Base-by-base conservation (phyloP, 2,888 invertebrate species). In the Nomada lathburiana region DNA sequence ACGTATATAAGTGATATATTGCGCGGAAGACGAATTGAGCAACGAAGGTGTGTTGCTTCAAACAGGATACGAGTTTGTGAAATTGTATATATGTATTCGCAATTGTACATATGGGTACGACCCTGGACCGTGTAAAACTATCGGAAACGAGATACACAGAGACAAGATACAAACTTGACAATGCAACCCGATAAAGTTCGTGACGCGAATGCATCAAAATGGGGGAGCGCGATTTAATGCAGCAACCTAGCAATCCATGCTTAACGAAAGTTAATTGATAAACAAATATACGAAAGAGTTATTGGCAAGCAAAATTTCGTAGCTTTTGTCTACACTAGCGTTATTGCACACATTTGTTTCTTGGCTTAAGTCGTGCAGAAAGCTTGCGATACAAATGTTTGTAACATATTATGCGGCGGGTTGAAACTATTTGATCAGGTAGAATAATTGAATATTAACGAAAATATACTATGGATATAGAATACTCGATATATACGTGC, bases 101-200 rank as follows among this genome's bases (percentile, higher is more conserved):
- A 55, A 70, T 67, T 55, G 16, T 36, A 7, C 0, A 36, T 5
- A 36, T 36, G 68, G 26, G 60, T 69, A 50, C 65, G 73, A 77
- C 55, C 69, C 72, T 53, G 59, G 55, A 53, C 47, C 50, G 47
- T 36, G 73, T 71, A 71, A 73, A 81, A 81, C 77, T 73, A 77
- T 81, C 64, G 77, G 60, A 65, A 65, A 64, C 36, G 75, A 67
- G 69, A 70, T 70, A 47, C 36, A 55, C 52, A 52, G 9, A 10
- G 9, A 1, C 29, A 44, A 57, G 57, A 42, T 75, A 53, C 42
- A 23, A 79, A 75, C 68, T 74, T 74, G 47, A 62, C 73, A 50
- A 63, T 57, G 57, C 47, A 9, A 3, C 36, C 26, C 69, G 69
- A 69, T 69, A 55, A 52, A 26, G 53, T 62, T 68, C 20, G 42